These are phyloP conservation scores for Dermatemys mawii DNA, from an alignment of 2,113 vertebrate species.

Conservation along the genomic window DNA sequence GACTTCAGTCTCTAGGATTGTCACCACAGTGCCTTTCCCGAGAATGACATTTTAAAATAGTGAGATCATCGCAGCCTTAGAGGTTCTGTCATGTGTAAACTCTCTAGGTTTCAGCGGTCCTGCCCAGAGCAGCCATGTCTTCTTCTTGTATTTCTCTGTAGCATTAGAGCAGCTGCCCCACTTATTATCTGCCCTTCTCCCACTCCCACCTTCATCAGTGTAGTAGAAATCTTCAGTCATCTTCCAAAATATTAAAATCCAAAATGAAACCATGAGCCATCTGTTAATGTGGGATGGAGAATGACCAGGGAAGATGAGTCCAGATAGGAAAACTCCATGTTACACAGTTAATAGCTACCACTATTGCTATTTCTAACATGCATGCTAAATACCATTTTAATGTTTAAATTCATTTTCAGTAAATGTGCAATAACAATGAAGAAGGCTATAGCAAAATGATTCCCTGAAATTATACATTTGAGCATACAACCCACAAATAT, in stretches of 20 bases:
- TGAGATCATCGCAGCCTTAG: not conserved
- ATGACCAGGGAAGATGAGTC: not conserved
- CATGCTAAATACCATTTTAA: not conserved
- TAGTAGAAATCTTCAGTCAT: conserved; percentile 34
- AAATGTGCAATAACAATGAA: not conserved
- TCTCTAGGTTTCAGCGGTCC: not conserved
- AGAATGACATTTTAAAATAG: not conserved
- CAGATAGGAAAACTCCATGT: not conserved
- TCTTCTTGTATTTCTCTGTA: not conserved
- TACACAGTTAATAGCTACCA: not conserved
- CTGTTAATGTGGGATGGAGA: conserved; percentile 2
- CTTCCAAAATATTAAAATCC: not conserved
- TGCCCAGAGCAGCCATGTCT: not conserved
- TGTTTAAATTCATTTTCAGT: not conserved
- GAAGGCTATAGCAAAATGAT: not conserved
- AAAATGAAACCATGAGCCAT: not conserved
- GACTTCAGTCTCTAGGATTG: not conserved
- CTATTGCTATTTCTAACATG: not conserved
- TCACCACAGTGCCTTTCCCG: not conserved
- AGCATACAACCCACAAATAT: not conserved
- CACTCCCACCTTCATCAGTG: not conserved
- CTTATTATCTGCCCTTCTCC: conserved; percentile 1
- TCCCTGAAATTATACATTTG: not conserved
- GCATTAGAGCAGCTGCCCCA: not conserved
- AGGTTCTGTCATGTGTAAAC: not conserved